These are phyloP conservation scores for Tethya wilhelma DNA, from an alignment of 37 sponge, comb jelly and placozoan genomes.

Conservation along the genomic window DNA sequence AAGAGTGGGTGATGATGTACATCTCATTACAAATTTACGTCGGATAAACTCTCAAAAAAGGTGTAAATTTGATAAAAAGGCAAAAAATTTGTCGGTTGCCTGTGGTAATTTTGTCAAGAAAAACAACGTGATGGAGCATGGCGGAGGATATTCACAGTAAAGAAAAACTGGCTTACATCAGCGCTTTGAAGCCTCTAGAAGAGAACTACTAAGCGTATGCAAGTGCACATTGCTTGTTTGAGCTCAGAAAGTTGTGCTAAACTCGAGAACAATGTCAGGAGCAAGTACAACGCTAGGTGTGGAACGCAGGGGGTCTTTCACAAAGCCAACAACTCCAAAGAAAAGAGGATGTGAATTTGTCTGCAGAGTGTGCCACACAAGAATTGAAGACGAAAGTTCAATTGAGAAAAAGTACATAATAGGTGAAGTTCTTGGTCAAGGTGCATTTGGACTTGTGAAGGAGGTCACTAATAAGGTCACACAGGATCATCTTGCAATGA, in stretches of 20 bases:
- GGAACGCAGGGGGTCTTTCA: neutral
- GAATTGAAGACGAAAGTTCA: slow-evolving; percentile 75
- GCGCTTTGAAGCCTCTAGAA: neutral
- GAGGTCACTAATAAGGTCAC: slow-evolving; percentile 65
- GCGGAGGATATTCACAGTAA: neutral
- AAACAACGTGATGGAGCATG: neutral
- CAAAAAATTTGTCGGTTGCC: slow-evolving; percentile 18
- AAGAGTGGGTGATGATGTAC: no score
- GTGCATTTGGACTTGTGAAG: slow-evolving; percentile 85
- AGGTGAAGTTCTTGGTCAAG: slow-evolving; percentile 83
- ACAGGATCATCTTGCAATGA: slow-evolving; percentile 78
- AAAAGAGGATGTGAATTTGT: no score
- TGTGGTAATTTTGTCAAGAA: slow-evolving; percentile 7
- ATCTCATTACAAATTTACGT: no score
- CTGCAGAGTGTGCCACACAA: no score
- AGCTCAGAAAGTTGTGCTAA: neutral
- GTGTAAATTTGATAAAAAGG: neutral
- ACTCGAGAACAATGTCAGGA: neutral
- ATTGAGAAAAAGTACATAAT: slow-evolving; percentile 64
- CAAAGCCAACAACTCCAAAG: neutral
- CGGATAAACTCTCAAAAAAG: no score
- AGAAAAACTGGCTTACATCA: neutral
- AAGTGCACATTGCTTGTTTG: neutral
- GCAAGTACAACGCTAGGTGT: neutral
- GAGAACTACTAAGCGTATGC: neutral